phyloP scores from a whole-genome alignment of 1,140 invertebrate genomes.

The Danaus melanippus region DNA sequence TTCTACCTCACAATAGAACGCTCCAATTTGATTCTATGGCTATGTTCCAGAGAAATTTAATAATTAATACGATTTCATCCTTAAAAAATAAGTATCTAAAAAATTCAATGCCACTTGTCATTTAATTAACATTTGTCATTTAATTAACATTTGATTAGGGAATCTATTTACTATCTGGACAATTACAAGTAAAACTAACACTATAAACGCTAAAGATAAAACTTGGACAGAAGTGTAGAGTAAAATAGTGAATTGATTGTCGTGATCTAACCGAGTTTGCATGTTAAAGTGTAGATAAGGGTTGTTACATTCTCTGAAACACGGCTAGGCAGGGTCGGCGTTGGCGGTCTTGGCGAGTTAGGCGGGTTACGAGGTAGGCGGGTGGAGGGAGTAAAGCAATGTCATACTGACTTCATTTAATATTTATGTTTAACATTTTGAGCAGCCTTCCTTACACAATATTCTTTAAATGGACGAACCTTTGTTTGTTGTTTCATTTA shows the following conservation, averaged over 20 bases:
- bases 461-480: too few relatives aligned
- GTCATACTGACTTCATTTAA: conserved; percentile 13
- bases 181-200: too few relatives aligned
- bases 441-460: not conserved
- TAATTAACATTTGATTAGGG: too few relatives aligned
- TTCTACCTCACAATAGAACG: conserved; percentile 19
- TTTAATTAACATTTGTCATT: too few relatives aligned
- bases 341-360: conserved; percentile 21
- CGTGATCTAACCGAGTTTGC: conserved; percentile 45
- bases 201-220: too few relatives aligned
- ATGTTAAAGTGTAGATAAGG: conserved; percentile 59
- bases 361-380: conserved; percentile 18
- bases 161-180: too few relatives aligned
- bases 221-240: too few relatives aligned
- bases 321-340: conserved; percentile 28
- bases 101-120: too few relatives aligned
- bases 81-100: too few relatives aligned
- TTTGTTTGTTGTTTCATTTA: too few relatives aligned
- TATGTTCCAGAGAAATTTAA: too few relatives aligned
- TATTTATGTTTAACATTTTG: conserved; percentile 3
- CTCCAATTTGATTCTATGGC: conserved; percentile 10
- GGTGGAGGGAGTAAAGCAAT: conserved; percentile 50
- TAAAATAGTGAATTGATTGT: conserved; percentile 26
- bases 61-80: too few relatives aligned
- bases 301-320: conserved; percentile 46